Evolutionary conservation across 2,888 invertebrate species (phyloP), one percentile per base, ranked within the genome.

Genomic region (Phortica okadai): DNA sequence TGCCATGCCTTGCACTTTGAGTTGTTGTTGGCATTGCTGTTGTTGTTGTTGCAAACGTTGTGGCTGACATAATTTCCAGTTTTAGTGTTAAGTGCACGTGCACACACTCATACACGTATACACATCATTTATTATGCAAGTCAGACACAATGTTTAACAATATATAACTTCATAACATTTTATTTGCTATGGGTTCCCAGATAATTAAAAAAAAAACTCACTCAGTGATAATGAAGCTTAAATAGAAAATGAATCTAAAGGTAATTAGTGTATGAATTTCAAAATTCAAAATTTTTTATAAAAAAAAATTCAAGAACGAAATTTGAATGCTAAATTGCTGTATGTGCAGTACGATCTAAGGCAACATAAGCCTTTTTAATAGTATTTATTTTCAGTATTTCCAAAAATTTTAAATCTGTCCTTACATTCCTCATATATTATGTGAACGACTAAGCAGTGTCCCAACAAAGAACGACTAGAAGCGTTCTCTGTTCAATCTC

Each of bases 41-140:
- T 14, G 14, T 2, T 6, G 14, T 8, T 14, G 8, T 11, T 50
- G 50, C 14, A 50, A 50, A 50, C 10, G 50, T 50, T 50, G 50
- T 14, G 50, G 50, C 50, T 50, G 50, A 50, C 50, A 50, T 50
- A 50, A 50, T 11, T 50, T 50, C 2, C 50, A 11, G 10, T 50
- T 50, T 50, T 8, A 50, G 50, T 50, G 50, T 59, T 21, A 21
- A 59, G 10, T 16, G 59, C 62, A 62, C 56, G 16, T 56, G 56
- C 56, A 56, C 16, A 16, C 1, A 56, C 16, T 16, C 56, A n/a
- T 56, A 16, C 16, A n/a, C 16, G n/a, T 14, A 54, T n/a, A 56
- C 7, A 16, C 16, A n/a, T n/a, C 14, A 62, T 62, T 62, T 62
- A 62, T 21, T 62, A 62, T 62, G 62, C 62, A 62, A 25, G 21